phyloP scores from a whole-genome alignment of 2,113 vertebrate species.

The Aegotheles bennettii region DNA sequence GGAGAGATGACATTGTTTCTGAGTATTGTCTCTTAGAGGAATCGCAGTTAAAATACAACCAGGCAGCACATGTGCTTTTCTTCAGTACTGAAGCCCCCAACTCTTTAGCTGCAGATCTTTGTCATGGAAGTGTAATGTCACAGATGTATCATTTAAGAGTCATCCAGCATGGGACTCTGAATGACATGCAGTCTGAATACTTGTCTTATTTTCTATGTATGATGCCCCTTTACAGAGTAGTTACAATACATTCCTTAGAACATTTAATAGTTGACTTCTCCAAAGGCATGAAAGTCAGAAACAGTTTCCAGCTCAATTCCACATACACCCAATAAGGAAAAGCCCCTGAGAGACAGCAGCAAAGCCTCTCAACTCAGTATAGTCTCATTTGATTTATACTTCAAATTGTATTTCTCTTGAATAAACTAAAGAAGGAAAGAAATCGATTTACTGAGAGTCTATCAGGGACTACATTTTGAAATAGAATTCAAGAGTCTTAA shows the following conservation, averaged over 20 bases:
- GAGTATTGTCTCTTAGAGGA: not conserved
- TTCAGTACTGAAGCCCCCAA: not conserved
- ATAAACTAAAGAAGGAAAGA: not conserved
- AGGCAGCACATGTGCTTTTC: rapidly evolving
- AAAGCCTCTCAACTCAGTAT: not conserved
- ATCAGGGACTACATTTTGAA: not conserved
- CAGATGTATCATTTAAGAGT: not conserved
- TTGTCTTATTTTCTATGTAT: not conserved
- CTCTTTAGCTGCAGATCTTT: not conserved
- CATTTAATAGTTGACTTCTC: not conserved
- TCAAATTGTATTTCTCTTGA: not conserved
- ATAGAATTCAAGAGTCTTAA: not conserved
- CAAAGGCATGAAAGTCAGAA: not conserved
- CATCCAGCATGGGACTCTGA: not conserved
- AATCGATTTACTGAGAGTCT: not conserved
- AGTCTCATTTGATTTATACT: not conserved
- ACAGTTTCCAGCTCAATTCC: not conserved
- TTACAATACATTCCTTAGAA: not conserved
- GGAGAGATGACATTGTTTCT: not conserved
- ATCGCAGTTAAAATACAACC: not conserved
- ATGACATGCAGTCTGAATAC: not conserved
- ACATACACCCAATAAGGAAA: not conserved
- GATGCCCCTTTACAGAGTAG: not conserved
- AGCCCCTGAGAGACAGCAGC: not conserved
- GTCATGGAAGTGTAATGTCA: not conserved